phyloP scores from a whole-genome alignment of 2,797 vertebrate species.

The Australoheros facetus region DNA sequence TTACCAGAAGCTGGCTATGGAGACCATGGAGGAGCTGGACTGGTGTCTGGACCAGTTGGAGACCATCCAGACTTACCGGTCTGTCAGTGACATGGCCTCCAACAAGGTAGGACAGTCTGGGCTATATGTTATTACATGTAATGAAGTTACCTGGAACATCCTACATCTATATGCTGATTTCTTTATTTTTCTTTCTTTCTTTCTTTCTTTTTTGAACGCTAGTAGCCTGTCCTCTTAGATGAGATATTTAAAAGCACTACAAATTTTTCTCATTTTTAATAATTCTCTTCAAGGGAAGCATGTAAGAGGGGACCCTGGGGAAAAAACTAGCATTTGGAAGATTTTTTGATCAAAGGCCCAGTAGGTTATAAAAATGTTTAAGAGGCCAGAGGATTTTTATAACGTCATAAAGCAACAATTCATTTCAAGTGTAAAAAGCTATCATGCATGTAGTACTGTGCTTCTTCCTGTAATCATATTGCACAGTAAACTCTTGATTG shows the following conservation, averaged over 20 bases:
- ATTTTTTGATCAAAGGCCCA: neutral
- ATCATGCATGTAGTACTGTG: neutral
- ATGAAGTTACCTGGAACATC: neutral
- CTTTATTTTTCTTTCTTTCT: too few species aligned
- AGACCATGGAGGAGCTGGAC: constrained; percentile 97
- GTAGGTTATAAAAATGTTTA: neutral
- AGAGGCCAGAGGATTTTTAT: neutral
- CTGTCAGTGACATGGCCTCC: constrained; percentile 98
- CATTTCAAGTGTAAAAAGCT: neutral
- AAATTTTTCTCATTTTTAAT: neutral
- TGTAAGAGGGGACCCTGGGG: neutral
- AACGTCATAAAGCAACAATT: neutral
- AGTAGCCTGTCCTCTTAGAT: neutral
- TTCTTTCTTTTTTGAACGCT: too few species aligned
- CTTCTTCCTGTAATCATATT: neutral
- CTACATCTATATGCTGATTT: neutral
- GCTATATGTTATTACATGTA: neutral
- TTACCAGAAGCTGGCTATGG: constrained; percentile 97
- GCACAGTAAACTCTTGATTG: neutral
- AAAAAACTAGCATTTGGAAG: neutral
- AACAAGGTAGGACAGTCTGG: constrained; percentile 89
- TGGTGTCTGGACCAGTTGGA: constrained; percentile 99
- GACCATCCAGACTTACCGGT: constrained; percentile 97
- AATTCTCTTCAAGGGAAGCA: neutral
- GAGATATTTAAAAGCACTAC: neutral